These are phyloP conservation scores for Catharus ustulatus DNA, from an alignment of 2,797 vertebrate genomes.

Conservation along the genomic window DNA sequence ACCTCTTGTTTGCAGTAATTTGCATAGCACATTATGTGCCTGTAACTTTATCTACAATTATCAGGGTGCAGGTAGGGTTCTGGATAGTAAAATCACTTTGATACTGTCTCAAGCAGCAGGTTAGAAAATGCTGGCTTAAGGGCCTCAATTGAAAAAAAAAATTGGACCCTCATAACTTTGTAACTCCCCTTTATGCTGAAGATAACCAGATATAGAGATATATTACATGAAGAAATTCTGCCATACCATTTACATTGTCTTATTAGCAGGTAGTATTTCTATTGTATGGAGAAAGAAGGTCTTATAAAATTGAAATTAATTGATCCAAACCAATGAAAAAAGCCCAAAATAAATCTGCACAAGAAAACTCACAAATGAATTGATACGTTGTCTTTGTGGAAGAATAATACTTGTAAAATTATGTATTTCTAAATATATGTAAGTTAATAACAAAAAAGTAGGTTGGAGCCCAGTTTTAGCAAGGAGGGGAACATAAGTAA, in stretches of 20 bases:
- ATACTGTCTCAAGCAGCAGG: not conserved
- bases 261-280: not conserved
- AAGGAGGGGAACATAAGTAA: not conserved
- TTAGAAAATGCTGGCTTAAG: not conserved
- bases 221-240: not conserved
- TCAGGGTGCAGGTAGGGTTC: not conserved
- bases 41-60: not conserved
- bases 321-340: not conserved
- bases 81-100: not conserved
- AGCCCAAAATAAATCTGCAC: not conserved
- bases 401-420: not conserved
- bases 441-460: not conserved
- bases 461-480: not conserved
- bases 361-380: not conserved
- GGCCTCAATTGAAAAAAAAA: not conserved
- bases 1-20: not conserved
- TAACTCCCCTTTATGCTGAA: not conserved
- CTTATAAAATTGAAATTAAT: not conserved
- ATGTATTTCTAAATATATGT: not conserved
- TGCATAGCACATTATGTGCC: not conserved
- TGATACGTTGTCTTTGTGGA: not conserved
- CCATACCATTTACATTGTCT: not conserved
- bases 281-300: not conserved
- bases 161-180: not conserved
- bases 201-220: not conserved